Percentiles rank a stretch among this genome's conserved stretches.
Conservation (phyloP, 1,140 invertebrate genomes). For the Sycophaga agraensis region DNA sequence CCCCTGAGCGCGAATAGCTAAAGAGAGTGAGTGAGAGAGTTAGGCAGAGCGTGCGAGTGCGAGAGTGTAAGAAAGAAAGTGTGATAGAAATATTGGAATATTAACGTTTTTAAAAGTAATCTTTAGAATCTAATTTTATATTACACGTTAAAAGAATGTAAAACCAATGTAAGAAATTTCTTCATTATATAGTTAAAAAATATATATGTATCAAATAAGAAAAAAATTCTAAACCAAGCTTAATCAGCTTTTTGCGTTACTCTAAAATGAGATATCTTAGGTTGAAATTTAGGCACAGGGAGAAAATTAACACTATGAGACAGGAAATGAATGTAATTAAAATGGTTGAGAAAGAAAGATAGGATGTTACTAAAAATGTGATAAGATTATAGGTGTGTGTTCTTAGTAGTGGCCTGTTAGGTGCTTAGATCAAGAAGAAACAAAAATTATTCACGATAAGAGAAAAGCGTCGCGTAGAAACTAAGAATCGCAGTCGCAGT, state of each 20-base stretch:
- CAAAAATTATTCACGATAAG: slow-evolving; percentile 39
- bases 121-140: slow-evolving; percentile 28
- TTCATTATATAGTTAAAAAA: slow-evolving; percentile 15
- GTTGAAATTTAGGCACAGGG: slow-evolving; percentile 20
- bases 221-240: slow-evolving; percentile 13
- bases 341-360: slow-evolving; percentile 25
- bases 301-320: not conserved
- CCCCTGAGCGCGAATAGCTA: too few species aligned
- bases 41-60: not conserved
- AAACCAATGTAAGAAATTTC: slow-evolving; percentile 1
- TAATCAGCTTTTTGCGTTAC: slow-evolving; percentile 19
- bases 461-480: slow-evolving; percentile 42
- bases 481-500: slow-evolving; percentile 43
- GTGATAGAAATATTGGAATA: too few species aligned
- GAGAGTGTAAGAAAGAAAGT: not conserved
- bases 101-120: slow-evolving; percentile 18
- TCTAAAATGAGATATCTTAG: slow-evolving; percentile 12
- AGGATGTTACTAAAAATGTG: slow-evolving; percentile 49
- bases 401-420: slow-evolving; percentile 58
- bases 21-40: too few species aligned
- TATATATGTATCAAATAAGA: slow-evolving; percentile 15
- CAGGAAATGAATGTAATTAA: not conserved
- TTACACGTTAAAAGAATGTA: slow-evolving; percentile 6
- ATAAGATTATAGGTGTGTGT: slow-evolving; percentile 54
- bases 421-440: slow-evolving; percentile 49